These are phyloP conservation scores for Dendroctonus valens DNA, from an alignment of 1,140 invertebrate genomes.

Conservation along the genomic window DNA sequence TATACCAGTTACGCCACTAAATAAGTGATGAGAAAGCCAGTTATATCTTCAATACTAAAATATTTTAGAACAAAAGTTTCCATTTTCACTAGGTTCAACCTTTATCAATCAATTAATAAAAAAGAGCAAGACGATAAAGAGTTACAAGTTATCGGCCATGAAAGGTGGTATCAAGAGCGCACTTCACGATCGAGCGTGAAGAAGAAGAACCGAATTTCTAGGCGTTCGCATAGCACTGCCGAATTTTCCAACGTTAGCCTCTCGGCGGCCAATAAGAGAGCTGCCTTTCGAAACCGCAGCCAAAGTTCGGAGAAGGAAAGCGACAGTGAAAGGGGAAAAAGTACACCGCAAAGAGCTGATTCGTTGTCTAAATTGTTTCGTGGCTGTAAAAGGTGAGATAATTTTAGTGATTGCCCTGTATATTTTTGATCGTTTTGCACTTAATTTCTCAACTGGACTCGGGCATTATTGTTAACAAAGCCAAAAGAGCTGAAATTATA, in stretches of 20 bases:
- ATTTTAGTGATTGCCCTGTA: not conserved
- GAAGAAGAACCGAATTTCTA: slow-evolving; percentile 57
- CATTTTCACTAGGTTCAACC: slow-evolving; percentile 56
- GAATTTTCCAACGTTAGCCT: slow-evolving; percentile 67
- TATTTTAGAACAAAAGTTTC: slow-evolving; percentile 13
- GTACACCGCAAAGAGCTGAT: slow-evolving; percentile 60
- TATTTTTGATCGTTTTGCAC: too few relatives aligned
- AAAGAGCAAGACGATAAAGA: slow-evolving; percentile 61
- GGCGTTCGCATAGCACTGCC: slow-evolving; percentile 70
- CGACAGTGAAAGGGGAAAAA: slow-evolving; percentile 54
- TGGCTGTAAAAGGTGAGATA: slow-evolving; percentile 31
- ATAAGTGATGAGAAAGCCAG: not conserved
- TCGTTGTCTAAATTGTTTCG: slow-evolving; percentile 64
- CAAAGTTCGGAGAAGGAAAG: slow-evolving; percentile 58
- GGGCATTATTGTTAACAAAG: too few relatives aligned
- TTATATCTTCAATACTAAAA: slow-evolving; percentile 13
- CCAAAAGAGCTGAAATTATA: too few relatives aligned
- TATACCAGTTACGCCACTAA: not conserved
- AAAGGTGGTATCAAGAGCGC: slow-evolving; percentile 67
- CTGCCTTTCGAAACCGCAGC: slow-evolving; percentile 58
- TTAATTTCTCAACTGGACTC: too few relatives aligned
- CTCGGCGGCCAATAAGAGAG: slow-evolving; percentile 60
- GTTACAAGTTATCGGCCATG: slow-evolving; percentile 69
- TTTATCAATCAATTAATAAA: slow-evolving; percentile 70
- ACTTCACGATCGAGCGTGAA: slow-evolving; percentile 47